Evolutionary conservation across 2,797 vertebrate species (phyloP).

Genomic region (Myotis vivesi): DNA sequence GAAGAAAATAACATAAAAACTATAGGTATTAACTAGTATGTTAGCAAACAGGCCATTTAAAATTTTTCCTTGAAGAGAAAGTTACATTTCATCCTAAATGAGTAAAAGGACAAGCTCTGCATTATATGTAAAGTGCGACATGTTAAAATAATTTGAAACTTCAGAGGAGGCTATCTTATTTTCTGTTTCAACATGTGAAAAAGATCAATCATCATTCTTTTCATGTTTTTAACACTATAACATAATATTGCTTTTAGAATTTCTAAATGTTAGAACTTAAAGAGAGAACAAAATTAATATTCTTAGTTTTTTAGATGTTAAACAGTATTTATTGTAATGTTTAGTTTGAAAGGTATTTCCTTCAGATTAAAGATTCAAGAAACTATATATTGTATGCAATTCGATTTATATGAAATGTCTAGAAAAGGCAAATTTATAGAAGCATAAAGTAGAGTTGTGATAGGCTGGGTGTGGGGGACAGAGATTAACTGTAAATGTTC

Average conservation of each 20-base stretch:
- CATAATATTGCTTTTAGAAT: not conserved
- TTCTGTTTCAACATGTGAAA: not conserved
- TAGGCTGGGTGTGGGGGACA: not conserved
- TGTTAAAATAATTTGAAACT: conserved; percentile 21
- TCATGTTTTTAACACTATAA: not conserved
- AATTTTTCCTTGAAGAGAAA: not conserved
- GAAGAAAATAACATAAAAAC: not conserved
- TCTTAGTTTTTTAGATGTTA: conserved; percentile 19
- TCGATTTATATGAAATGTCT: not conserved
- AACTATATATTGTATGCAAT: not conserved
- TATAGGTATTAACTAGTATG: not conserved
- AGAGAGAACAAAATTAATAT: not conserved
- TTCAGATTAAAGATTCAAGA: not conserved
- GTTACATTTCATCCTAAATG: not conserved
- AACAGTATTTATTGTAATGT: not conserved
- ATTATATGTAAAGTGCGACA: not conserved
- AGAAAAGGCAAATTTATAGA: not conserved
- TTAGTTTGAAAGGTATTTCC: conserved; percentile 16
- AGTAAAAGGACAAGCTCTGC: not conserved
- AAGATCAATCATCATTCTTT: not conserved
- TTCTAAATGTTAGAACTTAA: conserved; percentile 27
- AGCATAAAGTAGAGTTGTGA: not conserved
- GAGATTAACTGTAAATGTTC: not conserved
- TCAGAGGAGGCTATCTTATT: not conserved
- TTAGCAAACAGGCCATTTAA: not conserved